A percentile compares a stretch with the other conserved stretches of the same genome.
Evolutionary conservation across 2,113 vertebrate species (phyloP).

Genomic region (Rissa tridactyla): DNA sequence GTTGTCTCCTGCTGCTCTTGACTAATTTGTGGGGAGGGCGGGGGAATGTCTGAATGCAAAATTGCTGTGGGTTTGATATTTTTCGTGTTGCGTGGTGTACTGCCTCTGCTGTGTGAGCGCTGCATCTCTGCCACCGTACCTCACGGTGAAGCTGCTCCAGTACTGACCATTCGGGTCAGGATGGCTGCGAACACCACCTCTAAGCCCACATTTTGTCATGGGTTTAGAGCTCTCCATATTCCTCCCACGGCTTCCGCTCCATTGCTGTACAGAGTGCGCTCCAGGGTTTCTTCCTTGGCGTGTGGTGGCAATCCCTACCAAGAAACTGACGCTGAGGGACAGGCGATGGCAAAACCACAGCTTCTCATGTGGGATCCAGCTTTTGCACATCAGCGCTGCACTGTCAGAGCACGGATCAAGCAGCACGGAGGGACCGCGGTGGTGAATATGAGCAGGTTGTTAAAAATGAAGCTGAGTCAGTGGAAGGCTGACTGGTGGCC

Average conservation of each 20-base stretch:
- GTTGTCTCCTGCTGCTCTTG: not conserved
- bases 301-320: not conserved
- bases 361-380: fast-evolving
- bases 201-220: not conserved
- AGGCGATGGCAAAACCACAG: not conserved
- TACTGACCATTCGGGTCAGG: not conserved
- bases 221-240: not conserved
- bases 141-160: not conserved
- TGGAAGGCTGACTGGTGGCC: not conserved
- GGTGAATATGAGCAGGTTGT: not conserved
- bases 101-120: not conserved
- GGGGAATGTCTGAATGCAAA: not conserved
- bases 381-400: not conserved
- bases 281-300: not conserved
- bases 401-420: not conserved
- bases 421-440: fast-evolving
- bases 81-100: not conserved
- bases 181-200: not conserved
- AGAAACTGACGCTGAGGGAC: not conserved
- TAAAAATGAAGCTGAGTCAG: not conserved
- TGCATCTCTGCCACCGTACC: not conserved
- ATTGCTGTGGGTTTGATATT: not conserved
- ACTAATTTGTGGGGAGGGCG: not conserved
- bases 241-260: not conserved
- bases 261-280: fast-evolving